A percentile compares a stretch with the other conserved stretches of the same genome.
Conservation (phyloP, 2,113 vertebrate species). For the Chaetura pelagica region DNA sequence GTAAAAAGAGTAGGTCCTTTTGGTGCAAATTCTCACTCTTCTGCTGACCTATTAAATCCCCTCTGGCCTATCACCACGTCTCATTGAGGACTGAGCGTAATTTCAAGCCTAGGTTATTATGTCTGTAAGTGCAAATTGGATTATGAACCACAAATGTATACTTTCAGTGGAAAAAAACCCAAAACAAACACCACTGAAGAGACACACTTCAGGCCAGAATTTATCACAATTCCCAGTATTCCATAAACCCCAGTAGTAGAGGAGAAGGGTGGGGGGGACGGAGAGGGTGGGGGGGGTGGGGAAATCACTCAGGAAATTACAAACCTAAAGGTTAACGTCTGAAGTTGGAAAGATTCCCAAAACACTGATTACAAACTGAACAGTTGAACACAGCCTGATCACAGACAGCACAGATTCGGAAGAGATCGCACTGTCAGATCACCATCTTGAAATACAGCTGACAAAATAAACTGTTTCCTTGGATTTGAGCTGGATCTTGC, state of each 20-base stretch:
- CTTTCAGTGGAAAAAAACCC: background rate
- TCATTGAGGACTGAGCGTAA: background rate
- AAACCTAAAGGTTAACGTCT: conserved; percentile 8
- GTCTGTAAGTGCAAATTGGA: background rate
- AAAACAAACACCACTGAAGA: background rate
- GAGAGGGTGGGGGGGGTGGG: no score
- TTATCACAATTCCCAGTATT: background rate
- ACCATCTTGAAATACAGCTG: background rate
- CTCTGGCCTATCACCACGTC: accelerated
- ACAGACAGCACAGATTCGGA: background rate
- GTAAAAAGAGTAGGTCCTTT: background rate
- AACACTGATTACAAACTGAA: conserved; percentile 39
- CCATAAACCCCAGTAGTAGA: background rate
- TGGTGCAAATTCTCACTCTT: background rate
- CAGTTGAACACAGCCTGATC: background rate
- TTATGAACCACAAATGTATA: background rate
- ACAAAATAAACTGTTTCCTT: background rate
- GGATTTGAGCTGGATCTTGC: background rate
- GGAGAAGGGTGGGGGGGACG: background rate
- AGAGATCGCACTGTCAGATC: background rate
- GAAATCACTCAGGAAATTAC: background rate
- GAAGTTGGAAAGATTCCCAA: conserved; percentile 26
- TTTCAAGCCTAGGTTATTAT: background rate
- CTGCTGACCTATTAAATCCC: background rate
- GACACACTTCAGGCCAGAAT: background rate